Evolutionary conservation across 2,888 invertebrate species (phyloP).

Genomic region (Cheiracanthium punctorium): DNA sequence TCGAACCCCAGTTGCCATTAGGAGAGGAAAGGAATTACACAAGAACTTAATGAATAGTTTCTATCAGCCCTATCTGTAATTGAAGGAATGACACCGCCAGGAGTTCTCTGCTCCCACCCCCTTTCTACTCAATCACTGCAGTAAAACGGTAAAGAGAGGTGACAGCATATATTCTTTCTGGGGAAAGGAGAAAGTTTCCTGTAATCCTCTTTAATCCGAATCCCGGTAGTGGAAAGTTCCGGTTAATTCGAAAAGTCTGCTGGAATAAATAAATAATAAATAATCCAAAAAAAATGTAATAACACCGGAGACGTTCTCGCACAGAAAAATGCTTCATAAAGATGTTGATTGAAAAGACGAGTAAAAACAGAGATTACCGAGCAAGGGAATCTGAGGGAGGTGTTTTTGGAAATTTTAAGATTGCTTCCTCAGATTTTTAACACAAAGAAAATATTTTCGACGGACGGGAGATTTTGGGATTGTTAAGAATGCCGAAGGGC

Average conservation of each 20-base stretch:
- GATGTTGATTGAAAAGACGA: not conserved
- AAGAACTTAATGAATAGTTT: slow-evolving; percentile 50
- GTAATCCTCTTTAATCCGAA: slow-evolving; percentile 1
- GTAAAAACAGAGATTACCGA: not conserved
- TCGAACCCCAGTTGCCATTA: not conserved
- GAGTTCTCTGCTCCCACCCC: not conserved
- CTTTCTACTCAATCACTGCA: not conserved
- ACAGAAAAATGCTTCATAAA: not conserved
- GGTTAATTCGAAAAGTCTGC: slow-evolving; percentile 4
- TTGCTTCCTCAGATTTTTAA: not conserved
- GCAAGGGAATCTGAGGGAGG: not conserved
- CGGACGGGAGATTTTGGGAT: not conserved
- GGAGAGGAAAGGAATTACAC: slow-evolving; percentile 35
- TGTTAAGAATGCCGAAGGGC: not conserved
- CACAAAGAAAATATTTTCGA: not conserved
- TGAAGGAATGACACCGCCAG: slow-evolving; percentile 47
- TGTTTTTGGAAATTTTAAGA: not conserved
- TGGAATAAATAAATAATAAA: not conserved
- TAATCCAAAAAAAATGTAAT: no score
- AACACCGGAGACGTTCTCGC: no score
- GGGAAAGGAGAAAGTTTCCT: not conserved
- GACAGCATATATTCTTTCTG: not conserved
- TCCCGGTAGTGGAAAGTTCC: slow-evolving; percentile 13
- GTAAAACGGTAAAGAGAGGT: not conserved
- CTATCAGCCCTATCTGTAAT: slow-evolving; percentile 40